Evolutionary conservation across 2,797 vertebrate species (phyloP), one percentile per base, ranked within the genome.

Genomic region (Nyctibius grandis): DNA sequence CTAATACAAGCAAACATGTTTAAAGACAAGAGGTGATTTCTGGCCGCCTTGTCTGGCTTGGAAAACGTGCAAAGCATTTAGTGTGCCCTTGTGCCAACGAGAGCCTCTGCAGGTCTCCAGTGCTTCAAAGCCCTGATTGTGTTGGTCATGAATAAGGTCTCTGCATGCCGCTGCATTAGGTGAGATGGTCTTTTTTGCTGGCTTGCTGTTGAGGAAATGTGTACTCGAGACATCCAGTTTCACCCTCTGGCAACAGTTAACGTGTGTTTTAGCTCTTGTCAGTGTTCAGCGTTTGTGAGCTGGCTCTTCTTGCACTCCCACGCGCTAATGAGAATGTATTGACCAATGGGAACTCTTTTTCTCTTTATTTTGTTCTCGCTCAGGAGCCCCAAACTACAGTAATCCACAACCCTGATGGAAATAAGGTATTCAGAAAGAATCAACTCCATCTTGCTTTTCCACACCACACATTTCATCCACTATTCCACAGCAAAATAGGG

Each of bases 351-450:
- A 97, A 97, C 97, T 98, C 95, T 98, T 97, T 98, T 94, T 98
- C 96, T 98, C 97, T 98, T 97, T 98, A 98, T 98, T 98, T 98
- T 98, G 97, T 98, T 97, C 98, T 97, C 40, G 97, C 98, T 98
- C 98, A 99, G 99, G 99, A 99, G 98, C 99, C 99, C 98, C 99
- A 99, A 98, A 99, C 99, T 97, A 99, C 99, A 95, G 99, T 99
- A 98, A 99, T 99, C 99, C 99, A 99, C 99, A 99, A 99, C 96
- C 99, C 99, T 93, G 99, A 99, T 97, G 99, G 99, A 99, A 99
- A 99, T 98, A 99, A 99, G 99, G 99, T 99, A 99, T 98, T 98
- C 97, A 93, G 97, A 98, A 98, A 97, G 97, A 97, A 95, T 95
- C 96, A 89, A 70, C 87, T 93, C 95, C 97, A 96, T 97, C 94